These are phyloP conservation scores for Hippocampus barbouri DNA, from an alignment of 2,113 vertebrate genomes.

Conservation along the genomic window DNA sequence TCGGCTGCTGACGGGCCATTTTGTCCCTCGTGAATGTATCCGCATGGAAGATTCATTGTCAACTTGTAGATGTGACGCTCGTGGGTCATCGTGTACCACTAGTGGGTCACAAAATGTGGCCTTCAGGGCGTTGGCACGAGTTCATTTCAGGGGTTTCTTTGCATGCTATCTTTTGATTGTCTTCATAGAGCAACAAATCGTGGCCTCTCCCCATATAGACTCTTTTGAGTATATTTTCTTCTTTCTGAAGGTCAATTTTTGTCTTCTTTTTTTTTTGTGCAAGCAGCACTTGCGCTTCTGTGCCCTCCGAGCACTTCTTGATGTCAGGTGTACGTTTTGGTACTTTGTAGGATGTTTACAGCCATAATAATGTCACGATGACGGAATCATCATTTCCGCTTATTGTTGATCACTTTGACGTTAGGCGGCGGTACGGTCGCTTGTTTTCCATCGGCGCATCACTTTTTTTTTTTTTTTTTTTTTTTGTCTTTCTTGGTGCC, in stretches of 20 bases:
- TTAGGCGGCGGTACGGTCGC: conserved; percentile 49
- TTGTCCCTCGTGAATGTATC: background rate
- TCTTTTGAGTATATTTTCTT: conserved; percentile 5
- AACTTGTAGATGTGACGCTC: background rate
- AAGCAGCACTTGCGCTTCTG: background rate
- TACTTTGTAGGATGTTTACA: background rate
- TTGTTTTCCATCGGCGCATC: conserved; percentile 18
- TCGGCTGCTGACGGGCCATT: background rate
- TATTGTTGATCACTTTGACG: conserved; percentile 7
- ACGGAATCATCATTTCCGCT: background rate
- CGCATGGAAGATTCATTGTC: background rate
- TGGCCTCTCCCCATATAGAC: background rate
- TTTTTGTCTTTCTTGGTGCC: background rate
- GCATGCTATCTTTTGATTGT: background rate
- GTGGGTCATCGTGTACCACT: background rate
- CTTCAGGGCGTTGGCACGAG: background rate
- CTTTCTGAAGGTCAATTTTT: background rate
- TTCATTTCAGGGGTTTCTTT: background rate
- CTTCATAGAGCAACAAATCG: background rate
- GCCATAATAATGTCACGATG: background rate
- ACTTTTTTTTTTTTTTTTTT: background rate
- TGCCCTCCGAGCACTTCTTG: conserved; percentile 2
- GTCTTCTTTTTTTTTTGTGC: background rate
- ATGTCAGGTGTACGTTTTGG: background rate
- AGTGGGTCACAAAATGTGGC: background rate